Evolutionary conservation across 2,797 vertebrate species (phyloP).

Genomic region (Sebastes diploproa): DNA sequence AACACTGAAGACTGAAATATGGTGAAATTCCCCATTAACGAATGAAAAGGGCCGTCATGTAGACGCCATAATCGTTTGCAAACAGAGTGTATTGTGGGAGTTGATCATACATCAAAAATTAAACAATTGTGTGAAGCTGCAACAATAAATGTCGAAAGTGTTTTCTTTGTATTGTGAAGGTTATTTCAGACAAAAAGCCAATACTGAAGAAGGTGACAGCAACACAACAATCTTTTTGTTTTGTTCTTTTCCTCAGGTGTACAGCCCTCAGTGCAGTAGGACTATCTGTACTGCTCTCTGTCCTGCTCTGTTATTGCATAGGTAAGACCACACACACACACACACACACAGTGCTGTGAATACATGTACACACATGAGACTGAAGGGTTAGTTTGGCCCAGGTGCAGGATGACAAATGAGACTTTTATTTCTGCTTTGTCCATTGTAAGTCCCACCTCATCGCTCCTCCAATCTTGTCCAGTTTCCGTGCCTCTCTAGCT

Average conservation of each 20-base stretch:
- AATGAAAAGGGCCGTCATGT: not conserved
- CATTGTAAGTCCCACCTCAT: constrained; percentile 20
- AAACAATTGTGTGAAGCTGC: not conserved
- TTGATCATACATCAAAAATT: not conserved
- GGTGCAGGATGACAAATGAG: constrained; percentile 22
- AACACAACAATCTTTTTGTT: not conserved
- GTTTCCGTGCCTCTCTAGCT: not conserved
- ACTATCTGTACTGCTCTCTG: constrained; percentile 92
- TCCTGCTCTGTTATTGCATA: constrained; percentile 97
- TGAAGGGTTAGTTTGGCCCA: not conserved
- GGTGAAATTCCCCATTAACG: not conserved
- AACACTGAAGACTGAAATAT: not conserved
- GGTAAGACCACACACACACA: constrained; percentile 80
- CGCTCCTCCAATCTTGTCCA: constrained; percentile 16
- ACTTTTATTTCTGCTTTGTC: constrained; percentile 15
- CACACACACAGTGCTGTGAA: not conserved
- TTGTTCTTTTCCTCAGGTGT: constrained; percentile 80
- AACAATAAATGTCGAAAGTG: not conserved
- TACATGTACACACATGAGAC: not conserved
- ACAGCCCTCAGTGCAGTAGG: constrained; percentile 96
- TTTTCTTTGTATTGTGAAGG: not conserved
- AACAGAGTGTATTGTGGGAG: not conserved
- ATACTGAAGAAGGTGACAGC: not conserved
- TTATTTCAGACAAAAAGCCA: not conserved
- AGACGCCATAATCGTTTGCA: not conserved